These are phyloP conservation scores for Paralvinella palmiformis DNA, from an alignment of 1,140 invertebrate genomes.

Conservation along the genomic window DNA sequence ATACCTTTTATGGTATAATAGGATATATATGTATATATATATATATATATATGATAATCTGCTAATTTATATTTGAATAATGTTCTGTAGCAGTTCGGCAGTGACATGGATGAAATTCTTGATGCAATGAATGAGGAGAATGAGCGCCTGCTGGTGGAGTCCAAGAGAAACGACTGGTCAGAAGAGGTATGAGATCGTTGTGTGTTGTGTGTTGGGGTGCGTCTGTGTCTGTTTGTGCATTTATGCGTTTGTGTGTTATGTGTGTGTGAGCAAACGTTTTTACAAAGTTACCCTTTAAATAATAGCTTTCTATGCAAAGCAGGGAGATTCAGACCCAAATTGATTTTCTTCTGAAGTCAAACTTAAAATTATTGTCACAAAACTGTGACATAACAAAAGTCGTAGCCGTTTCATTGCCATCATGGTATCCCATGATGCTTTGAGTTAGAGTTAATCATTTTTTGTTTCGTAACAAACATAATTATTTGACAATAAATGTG, in stretches of 20 bases:
- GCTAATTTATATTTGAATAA: too few species aligned
- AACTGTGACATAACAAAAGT: too few species aligned
- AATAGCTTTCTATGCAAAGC: background rate
- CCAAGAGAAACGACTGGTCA: slow-evolving; percentile 6
- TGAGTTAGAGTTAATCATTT: too few species aligned
- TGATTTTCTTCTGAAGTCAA: background rate
- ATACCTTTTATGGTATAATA: too few species aligned
- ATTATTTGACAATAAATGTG: too few species aligned
- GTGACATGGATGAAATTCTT: slow-evolving; percentile 41
- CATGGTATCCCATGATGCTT: too few species aligned
- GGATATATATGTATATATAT: too few species aligned
- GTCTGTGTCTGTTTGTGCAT: background rate
- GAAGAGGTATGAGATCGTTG: background rate
- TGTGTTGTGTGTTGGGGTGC: background rate
- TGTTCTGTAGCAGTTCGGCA: too few species aligned
- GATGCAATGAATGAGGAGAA: slow-evolving; percentile 42
- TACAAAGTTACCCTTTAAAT: background rate
- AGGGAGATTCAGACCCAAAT: background rate
- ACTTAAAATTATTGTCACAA: too few species aligned
- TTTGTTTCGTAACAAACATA: too few species aligned
- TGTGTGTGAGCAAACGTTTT: background rate
- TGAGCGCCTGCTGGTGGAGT: slow-evolving; percentile 30
- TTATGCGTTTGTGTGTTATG: background rate
- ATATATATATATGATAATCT: too few species aligned
- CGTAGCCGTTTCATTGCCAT: too few species aligned